Percentiles rank a stretch among this genome's conserved stretches.
phyloP scores from a whole-genome alignment of 2,113 vertebrate genomes.

The Rhinoderma darwinii region DNA sequence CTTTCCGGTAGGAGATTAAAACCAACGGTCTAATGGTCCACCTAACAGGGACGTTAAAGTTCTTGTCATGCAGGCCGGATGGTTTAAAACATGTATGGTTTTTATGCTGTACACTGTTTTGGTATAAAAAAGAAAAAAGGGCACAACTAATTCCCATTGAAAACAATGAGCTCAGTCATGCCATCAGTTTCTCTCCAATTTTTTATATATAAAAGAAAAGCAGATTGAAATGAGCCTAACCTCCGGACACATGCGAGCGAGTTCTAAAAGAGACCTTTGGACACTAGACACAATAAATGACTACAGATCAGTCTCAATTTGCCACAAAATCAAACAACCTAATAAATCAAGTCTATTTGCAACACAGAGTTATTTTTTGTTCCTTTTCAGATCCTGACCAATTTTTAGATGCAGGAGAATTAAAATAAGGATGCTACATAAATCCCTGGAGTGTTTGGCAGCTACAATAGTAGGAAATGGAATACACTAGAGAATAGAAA shows the following conservation, averaged over 20 bases:
- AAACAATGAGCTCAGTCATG: background rate
- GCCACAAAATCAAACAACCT: background rate
- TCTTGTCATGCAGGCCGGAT: too few relatives aligned
- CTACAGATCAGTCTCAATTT: background rate
- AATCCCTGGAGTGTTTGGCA: slow-evolving; percentile 38
- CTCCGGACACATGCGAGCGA: background rate
- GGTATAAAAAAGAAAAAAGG: too few relatives aligned
- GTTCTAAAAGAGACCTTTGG: background rate
- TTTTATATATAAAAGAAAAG: background rate
- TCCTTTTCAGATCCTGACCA: background rate
- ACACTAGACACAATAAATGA: background rate
- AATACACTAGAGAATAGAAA: slow-evolving; percentile 29
- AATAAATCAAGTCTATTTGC: slow-evolving; percentile 1
- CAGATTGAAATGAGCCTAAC: background rate
- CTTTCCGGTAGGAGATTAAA: background rate
- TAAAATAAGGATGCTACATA: slow-evolving; percentile 26
- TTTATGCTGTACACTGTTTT: too few relatives aligned
- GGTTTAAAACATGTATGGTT: too few relatives aligned
- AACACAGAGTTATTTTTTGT: background rate
- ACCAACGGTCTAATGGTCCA: background rate
- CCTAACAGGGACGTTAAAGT: too few relatives aligned
- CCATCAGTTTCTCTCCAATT: background rate
- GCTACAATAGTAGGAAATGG: slow-evolving; percentile 18
- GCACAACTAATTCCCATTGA: too few relatives aligned
- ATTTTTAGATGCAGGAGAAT: background rate